A percentile compares a stretch with the other conserved stretches of the same genome.
Evolutionary conservation across 2,113 vertebrate species (phyloP).

Genomic region (Otolemur garnettii): DNA sequence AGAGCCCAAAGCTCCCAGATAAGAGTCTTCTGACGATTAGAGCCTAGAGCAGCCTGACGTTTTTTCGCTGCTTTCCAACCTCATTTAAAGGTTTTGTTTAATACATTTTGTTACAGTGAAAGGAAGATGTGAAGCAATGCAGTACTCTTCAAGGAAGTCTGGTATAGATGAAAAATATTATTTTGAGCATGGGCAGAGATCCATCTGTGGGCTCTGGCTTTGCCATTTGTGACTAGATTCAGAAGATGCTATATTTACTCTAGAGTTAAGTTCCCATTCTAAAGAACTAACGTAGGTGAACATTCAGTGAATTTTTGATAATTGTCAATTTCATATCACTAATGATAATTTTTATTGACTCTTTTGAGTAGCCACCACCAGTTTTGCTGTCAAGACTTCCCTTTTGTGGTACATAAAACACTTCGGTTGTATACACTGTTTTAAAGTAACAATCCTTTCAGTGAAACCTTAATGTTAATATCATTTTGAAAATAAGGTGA

Average conservation of each 20-base stretch:
- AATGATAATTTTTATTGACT: constrained; percentile 14
- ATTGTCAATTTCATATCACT: constrained; percentile 39
- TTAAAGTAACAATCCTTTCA: neutral
- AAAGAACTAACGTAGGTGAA: constrained; percentile 45
- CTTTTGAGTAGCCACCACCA: neutral
- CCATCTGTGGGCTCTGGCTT: constrained; percentile 58
- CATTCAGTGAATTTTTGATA: neutral
- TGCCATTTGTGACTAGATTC: neutral
- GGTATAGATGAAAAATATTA: constrained; percentile 87
- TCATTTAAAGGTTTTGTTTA: constrained; percentile 60
- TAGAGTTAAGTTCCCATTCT: constrained; percentile 33
- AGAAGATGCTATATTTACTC: constrained; percentile 41
- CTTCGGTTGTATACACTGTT: neutral
- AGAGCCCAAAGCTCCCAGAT: constrained; percentile 17
- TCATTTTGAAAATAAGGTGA: constrained; percentile 50
- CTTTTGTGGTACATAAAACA: neutral
- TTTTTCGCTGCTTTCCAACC: constrained; percentile 71
- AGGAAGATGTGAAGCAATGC: constrained; percentile 70
- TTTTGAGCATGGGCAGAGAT: constrained; percentile 85
- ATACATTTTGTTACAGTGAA: constrained; percentile 50
- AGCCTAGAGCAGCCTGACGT: neutral
- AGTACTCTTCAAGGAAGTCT: constrained; percentile 75
- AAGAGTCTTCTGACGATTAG: constrained; percentile 65
- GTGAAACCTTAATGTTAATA: constrained; percentile 3
- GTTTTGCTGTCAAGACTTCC: constrained; percentile 33